Base-by-base conservation (phyloP, 2,797 vertebrate genomes). In the Gambusia yucatana region DNA sequence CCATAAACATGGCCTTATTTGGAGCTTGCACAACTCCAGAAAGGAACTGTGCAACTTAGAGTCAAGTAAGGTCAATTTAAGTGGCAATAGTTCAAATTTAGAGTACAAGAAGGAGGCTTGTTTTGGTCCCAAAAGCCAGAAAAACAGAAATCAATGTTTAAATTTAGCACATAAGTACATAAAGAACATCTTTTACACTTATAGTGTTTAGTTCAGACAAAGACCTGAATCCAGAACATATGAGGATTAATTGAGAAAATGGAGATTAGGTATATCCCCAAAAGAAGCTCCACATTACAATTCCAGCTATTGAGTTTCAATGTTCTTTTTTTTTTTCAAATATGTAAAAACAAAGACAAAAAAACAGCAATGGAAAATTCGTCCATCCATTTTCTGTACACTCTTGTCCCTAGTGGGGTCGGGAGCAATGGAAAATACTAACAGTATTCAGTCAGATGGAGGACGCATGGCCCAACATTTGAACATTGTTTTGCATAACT, bases 231-330 rank as follows among this genome's bases (percentile, higher is more conserved):
- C 90, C 91, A 91, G 89, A 94, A 94, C 91, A 91, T 92, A 94
- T 92, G 88, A 80, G 91, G 91, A 94, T 94, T 94, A 93, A 86
- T 87, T 93, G 89, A 93, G 88, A 88, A 91, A 93, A 92, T 81
- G 91, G 89, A 89, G 86, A 59, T 95, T 93, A 94, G 90, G 91
- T 91, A 91, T 90, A 95, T 95, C 91, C 79, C 88, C 86, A 86
- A 83, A 86, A 89, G 87, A 90, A 87, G 84, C 80, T 87, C 84
- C 30, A 89, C 89, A 90, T 91, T 93, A 91, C 91, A 93, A 93
- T 93, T 90, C 88, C 76, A 33, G 84, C 89, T 84, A 88, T 89
- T 90, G 89, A 91, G 89, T 91, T 89, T 88, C 84, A 71, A 87
- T 78, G 90, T 92, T 82, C 82, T 13, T 57, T 1, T 50, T 7